Percentiles rank a stretch among this genome's conserved stretches.
Conservation (phyloP, 2,797 vertebrate species). For the Sebastiscus tertius region DNA sequence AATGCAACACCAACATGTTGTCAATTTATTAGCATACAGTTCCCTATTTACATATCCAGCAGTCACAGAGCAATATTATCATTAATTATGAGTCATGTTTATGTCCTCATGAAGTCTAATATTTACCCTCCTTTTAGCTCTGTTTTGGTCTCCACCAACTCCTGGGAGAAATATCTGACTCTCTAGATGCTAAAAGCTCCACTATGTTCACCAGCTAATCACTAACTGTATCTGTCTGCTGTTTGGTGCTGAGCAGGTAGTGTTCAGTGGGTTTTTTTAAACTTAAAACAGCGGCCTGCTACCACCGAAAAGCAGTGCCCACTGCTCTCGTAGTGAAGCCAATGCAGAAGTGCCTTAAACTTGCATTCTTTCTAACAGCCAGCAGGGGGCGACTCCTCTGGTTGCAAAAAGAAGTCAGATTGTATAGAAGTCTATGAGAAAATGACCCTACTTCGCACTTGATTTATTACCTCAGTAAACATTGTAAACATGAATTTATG, state of each 20-base stretch:
- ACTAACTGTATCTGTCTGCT: no score
- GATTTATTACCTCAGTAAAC: no score
- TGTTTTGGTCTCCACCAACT: neutral
- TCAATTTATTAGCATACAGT: neutral
- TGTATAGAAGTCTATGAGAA: no score
- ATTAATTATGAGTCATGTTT: neutral
- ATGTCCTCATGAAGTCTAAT: neutral
- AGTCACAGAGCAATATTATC: neutral
- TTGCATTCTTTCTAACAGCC: no score
- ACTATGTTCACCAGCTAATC: neutral
- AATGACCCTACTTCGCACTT: no score
- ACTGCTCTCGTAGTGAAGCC: neutral
- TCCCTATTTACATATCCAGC: neutral
- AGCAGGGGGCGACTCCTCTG: no score
- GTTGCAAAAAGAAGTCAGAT: no score
- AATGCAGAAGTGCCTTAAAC: no score
- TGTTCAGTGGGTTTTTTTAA: neutral
- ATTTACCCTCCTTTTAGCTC: neutral
- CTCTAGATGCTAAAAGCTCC: no score
- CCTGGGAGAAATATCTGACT: no score
- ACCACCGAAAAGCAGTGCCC: no score
- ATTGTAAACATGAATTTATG: no score
- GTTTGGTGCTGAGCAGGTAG: neutral
- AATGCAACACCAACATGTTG: neutral
- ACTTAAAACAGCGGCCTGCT: neutral